phyloP scores from a whole-genome alignment of 92 coral and sea anemone species.

The Zoanthus solanderi region DNA sequence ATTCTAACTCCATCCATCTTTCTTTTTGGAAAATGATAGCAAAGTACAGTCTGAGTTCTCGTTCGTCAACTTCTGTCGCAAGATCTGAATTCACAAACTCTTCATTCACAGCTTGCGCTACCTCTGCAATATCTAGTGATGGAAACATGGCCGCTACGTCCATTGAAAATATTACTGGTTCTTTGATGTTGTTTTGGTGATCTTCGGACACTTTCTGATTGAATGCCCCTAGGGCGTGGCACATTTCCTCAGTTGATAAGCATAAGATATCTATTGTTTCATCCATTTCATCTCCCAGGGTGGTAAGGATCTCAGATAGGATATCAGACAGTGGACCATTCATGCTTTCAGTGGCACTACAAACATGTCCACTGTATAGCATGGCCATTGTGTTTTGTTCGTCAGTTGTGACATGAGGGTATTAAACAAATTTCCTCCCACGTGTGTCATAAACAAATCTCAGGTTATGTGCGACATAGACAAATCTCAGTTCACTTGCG shows the following conservation, averaged over 20 bases:
- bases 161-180: neutral
- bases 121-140: neutral
- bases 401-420: no score
- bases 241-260: constrained; percentile 14
- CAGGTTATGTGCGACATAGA: no score
- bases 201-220: neutral
- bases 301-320: constrained; percentile 2
- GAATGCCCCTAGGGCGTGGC: neutral
- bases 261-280: neutral
- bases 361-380: neutral
- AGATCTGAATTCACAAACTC: neutral
- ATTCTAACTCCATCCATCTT: neutral
- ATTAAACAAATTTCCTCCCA: no score
- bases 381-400: no score
- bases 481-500: no score
- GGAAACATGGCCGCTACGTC: constrained; percentile 14
- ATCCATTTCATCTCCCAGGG: constrained; percentile 1
- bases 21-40: neutral
- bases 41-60: no score
- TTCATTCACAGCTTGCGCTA: neutral
- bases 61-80: neutral
- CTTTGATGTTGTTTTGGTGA: neutral
- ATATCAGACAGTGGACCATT: constrained; percentile 8
- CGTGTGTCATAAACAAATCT: no score
- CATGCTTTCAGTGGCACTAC: constrained; percentile 19